Evolutionary conservation across 2,888 invertebrate species (phyloP), one percentile per base, ranked within the genome.

Genomic region (Schrankia costaestrigalis): DNA sequence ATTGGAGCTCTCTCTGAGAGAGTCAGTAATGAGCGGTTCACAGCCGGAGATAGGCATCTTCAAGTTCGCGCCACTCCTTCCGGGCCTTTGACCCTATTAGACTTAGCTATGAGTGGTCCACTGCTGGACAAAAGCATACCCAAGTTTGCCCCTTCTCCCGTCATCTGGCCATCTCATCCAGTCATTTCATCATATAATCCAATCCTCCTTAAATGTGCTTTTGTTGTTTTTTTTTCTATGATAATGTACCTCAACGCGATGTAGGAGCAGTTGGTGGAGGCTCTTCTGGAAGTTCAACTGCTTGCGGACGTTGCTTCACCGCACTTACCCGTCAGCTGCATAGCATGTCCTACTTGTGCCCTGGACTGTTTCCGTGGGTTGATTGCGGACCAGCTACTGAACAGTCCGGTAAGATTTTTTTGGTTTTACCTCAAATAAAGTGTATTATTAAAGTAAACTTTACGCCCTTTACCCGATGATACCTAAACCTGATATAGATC

Each of bases 341-440:
- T 80, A 91, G 92, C n/a, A 91, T 93, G 62, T 93, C 95, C 14
- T 96, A 95, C 75, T 83, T 95, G 35, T 96, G 95, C 70, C 96
- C 96, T 1, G 94, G 94, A 1, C 89, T 96, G 48, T 94, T 96
- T 72, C 96, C 96, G 0, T 97, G 96, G 96, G 93, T 95, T 0
- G 95, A 96, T 72, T 91, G 92, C 28, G 96, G 96, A 18, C 96
- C 96, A 2, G 95, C 96, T 17, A 96, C 96, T 7, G 92, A 95
- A 49, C 93, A 93, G 56, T 94, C 93, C 29, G 91, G 91, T 91
- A 65, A 53, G 78, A 11, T 27, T 9, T 10, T 17, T 7, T 11
- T 22, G 8, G 2, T 3, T 3, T n/a, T 18, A 1, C 8, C 3
- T 8, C n/a, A 8, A 17, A 18, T 18, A 7, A 18, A 18, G 2